These are phyloP conservation scores for Apteryx owenii DNA, from an alignment of 2,113 vertebrate species.

Conservation along the genomic window DNA sequence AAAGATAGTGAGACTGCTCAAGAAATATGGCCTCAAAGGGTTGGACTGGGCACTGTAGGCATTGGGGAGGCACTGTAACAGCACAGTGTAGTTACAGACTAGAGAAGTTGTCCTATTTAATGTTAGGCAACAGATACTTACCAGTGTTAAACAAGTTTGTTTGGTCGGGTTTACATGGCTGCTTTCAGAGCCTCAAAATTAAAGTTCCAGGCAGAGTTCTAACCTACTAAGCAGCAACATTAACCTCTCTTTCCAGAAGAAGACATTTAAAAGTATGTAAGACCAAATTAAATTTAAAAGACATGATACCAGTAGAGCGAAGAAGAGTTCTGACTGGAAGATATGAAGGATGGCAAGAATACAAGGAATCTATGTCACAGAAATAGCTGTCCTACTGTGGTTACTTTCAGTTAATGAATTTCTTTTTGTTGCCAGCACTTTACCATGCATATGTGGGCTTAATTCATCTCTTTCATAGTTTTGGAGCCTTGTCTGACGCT, in stretches of 20 bases:
- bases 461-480: background rate
- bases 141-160: background rate
- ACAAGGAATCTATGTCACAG: background rate
- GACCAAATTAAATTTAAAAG: background rate
- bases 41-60: too few relatives aligned
- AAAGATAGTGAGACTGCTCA: background rate
- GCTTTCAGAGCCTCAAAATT: background rate
- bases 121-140: background rate
- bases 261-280: background rate
- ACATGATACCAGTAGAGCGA: background rate
- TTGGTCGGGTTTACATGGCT: background rate
- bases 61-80: background rate
- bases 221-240: background rate
- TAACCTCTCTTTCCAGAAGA: background rate
- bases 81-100: background rate
- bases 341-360: background rate
- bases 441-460: background rate
- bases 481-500: background rate
- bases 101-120: background rate
- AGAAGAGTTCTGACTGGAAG: background rate
- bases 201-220: background rate
- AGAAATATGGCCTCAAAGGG: background rate
- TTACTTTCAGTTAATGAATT: background rate
- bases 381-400: background rate
- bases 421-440: background rate